Percentiles rank a stretch among this genome's conserved stretches.
Evolutionary conservation across 2,888 invertebrate genomes (phyloP).

Genomic region (Erpobdella octoculata): DNA sequence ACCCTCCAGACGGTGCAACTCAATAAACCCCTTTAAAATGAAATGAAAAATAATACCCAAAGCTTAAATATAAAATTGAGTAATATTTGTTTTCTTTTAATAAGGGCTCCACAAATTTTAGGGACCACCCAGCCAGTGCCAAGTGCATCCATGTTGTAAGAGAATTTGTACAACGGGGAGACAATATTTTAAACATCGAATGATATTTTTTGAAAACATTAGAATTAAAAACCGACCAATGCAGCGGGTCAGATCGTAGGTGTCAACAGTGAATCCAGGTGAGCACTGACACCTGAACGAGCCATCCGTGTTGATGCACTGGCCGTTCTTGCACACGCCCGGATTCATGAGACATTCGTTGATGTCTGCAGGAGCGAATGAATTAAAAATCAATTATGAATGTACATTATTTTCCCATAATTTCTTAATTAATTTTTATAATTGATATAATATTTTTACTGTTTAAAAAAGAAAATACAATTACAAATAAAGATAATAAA

Average conservation of each 20-base stretch:
- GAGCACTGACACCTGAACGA: slow-evolving; percentile 78
- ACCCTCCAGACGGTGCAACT: neutral
- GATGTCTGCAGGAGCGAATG: slow-evolving; percentile 60
- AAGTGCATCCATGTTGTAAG: no score
- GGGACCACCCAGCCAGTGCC: no score
- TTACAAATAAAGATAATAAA: neutral
- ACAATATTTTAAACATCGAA: neutral
- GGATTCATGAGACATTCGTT: slow-evolving; percentile 72
- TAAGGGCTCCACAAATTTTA: no score
- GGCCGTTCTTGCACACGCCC: slow-evolving; percentile 69
- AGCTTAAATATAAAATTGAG: neutral
- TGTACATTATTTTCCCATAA: neutral
- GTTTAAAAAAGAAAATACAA: neutral
- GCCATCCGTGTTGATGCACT: slow-evolving; percentile 79
- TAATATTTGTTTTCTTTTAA: no score
- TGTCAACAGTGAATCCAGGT: slow-evolving; percentile 56
- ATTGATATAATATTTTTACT: no score
- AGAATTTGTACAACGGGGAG: no score
- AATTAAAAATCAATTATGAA: neutral
- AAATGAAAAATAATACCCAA: neutral
- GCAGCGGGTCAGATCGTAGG: neutral
- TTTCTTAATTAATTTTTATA: no score
- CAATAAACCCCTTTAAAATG: neutral
- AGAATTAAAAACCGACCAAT: neutral
- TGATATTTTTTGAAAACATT: neutral